Evolutionary conservation across 2,888 invertebrate genomes (phyloP).

Genomic region (Lucinisca nassula): DNA sequence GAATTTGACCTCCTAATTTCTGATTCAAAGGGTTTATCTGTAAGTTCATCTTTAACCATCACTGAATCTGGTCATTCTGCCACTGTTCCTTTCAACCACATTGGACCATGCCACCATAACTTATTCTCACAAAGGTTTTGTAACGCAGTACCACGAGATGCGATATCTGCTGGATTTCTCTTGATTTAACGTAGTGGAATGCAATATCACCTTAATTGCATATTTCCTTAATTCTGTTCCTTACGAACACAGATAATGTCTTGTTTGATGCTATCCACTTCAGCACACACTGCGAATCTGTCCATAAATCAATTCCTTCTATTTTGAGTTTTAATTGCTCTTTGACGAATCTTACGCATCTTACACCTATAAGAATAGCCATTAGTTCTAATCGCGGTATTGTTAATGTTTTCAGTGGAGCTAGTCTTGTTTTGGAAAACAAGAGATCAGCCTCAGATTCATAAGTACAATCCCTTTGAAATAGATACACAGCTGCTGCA

Average conservation of each 20-base stretch:
- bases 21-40: neutral
- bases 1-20: neutral
- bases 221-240: neutral
- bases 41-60: neutral
- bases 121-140: neutral
- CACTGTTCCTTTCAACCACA: neutral
- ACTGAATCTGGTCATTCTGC: neutral
- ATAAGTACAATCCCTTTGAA: neutral
- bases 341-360: neutral
- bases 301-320: neutral
- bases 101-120: neutral
- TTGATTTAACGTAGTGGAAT: neutral
- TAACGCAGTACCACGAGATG: neutral
- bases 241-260: neutral
- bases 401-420: neutral
- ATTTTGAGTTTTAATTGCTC: neutral
- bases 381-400: slow-evolving; percentile 8
- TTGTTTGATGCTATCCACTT: neutral
- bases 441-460: slow-evolving; percentile 1
- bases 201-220: neutral
- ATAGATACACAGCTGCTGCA: too few relatives aligned
- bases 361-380: neutral
- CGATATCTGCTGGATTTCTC: neutral
- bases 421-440: slow-evolving; percentile 16
- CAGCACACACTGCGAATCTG: slow-evolving; percentile 8